Base-by-base conservation (phyloP, 2,888 invertebrate species). In the Ptycholaimellus sp. region DNA sequence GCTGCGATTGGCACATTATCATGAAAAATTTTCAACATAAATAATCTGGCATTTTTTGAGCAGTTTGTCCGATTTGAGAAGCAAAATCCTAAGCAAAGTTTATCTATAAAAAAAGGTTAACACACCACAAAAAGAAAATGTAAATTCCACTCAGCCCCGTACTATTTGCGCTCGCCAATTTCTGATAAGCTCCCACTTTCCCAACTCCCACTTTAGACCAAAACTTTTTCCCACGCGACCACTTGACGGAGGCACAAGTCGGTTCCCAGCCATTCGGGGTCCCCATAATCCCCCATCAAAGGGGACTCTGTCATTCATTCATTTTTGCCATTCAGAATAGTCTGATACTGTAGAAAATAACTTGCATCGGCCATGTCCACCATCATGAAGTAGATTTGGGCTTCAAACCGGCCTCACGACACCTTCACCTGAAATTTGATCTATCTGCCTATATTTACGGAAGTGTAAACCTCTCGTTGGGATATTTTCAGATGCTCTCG, bases 331-430 rank as follows among this genome's bases (percentile, higher is more conserved):
- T 35, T 18, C 11, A 51, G 51, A 44, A 18, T 47, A 39, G 21
- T 50, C 36, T 2, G 13, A 27, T 13, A 13, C 13, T 27, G 13
- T 13, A 13, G n/a, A 16, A 14, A 18, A 35, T 19, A 57, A 73
- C 74, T 70, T 43, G 82, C 60, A 4, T 71, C 64, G 9, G 74
- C 71, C 73, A 80, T 85, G 62, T 96, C 82, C 2, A 87, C 87
- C 36, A 96, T 59, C 68, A 99, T 76, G 57, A 96, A 99, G 62
- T 90, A 99, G 0, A 93, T 93, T 78, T 79, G 0, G 90, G 83
- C 28, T 70, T 71, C 72, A 93, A 78, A 1, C 83, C 85, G 37
- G 73, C 72, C 11, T 79, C 74, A 7, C 56, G 22, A 19, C 83
- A 63, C 39, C 76, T 73, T 71, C 0, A 71, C 72, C 64, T 83